Conservation (phyloP, 2,888 invertebrate species). For the Mythimna impura region DNA sequence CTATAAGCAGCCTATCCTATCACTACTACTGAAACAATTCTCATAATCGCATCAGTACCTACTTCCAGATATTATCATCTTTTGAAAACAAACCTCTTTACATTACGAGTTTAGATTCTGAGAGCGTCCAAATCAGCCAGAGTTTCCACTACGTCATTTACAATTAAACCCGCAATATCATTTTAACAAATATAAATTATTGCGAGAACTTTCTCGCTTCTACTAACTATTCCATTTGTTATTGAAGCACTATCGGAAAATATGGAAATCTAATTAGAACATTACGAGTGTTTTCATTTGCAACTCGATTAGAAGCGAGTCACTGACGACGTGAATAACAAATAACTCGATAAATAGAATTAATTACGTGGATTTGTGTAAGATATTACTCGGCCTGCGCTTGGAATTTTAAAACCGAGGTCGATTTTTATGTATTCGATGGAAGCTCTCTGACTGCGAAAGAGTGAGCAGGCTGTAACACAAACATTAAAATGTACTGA, state of each 20-base stretch:
- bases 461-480: too few relatives aligned
- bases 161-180: background rate
- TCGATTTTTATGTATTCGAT: conserved; percentile 16
- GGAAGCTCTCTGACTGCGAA: background rate
- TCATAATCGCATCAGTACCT: too few relatives aligned
- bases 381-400: conserved; percentile 11
- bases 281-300: conserved; percentile 45
- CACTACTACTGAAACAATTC: too few relatives aligned
- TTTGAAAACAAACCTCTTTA: background rate
- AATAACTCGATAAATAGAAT: conserved; percentile 44
- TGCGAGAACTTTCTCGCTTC: conserved; percentile 1
- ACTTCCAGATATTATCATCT: too few relatives aligned
- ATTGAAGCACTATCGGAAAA: conserved; percentile 42
- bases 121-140: background rate
- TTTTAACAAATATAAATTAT: background rate
- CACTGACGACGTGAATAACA: conserved; percentile 43
- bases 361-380: conserved; percentile 46
- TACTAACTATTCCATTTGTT: conserved; percentile 13
- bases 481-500: too few relatives aligned
- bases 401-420: conserved; percentile 28
- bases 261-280: conserved; percentile 52
- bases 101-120: background rate
- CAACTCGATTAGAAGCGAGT: conserved; percentile 26
- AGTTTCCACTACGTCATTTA: too few relatives aligned
- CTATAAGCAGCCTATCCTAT: too few relatives aligned